phyloP scores from a whole-genome alignment of 2,113 vertebrate species.

The Bombycilla garrulus region DNA sequence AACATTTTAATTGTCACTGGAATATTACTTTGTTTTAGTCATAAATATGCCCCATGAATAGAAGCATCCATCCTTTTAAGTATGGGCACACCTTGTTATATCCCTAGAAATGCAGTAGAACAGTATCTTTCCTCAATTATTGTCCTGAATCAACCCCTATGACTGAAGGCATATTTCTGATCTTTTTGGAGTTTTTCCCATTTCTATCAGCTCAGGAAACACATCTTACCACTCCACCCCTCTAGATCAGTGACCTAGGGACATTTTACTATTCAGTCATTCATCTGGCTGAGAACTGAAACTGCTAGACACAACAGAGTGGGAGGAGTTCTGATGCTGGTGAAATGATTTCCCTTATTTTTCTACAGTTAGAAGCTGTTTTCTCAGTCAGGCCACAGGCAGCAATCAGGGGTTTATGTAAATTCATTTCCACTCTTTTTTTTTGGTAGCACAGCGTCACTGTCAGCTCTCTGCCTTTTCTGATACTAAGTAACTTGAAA shows the following conservation, averaged over 20 bases:
- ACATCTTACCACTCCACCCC: neutral
- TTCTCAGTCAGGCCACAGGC: neutral
- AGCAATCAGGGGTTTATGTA: neutral
- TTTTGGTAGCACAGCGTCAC: neutral
- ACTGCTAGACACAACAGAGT: neutral
- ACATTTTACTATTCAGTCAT: neutral
- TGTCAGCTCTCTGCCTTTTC: neutral
- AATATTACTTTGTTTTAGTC: neutral
- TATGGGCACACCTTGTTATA: neutral
- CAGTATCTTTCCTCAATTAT: neutral
- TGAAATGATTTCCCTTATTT: neutral
- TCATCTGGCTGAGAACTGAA: neutral
- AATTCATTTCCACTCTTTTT: neutral
- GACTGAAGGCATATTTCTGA: neutral
- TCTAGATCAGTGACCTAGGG: neutral
- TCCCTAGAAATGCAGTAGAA: neutral
- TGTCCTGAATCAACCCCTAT: neutral
- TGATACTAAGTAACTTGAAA: neutral
- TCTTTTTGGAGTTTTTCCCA: neutral
- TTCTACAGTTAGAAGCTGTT: neutral
- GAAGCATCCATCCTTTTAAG: neutral
- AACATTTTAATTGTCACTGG: neutral
- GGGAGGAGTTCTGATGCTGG: neutral
- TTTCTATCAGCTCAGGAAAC: neutral
- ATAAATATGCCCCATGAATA: neutral